phyloP scores from a whole-genome alignment of 2,113 vertebrate genomes.

The Phrynocephalus versicolor region DNA sequence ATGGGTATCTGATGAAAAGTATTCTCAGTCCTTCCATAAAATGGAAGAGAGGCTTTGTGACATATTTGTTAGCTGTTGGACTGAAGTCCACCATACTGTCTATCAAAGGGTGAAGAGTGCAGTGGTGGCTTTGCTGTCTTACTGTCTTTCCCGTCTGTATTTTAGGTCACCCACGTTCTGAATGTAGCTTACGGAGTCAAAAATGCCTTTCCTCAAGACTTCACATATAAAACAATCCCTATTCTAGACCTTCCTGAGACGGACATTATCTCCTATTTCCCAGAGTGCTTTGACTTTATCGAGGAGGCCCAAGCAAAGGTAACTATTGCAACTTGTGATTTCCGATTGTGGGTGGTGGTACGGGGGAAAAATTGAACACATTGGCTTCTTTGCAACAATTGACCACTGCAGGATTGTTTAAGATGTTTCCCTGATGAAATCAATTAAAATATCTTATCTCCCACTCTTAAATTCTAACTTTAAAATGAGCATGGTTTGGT shows the following conservation, averaged over 20 bases:
- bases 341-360: not conserved
- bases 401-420: not conserved
- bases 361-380: no score
- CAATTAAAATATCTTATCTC: not conserved
- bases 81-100: not conserved
- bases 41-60: conserved; percentile 5
- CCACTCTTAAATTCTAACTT: not conserved
- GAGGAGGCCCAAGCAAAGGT: conserved; percentile 86
- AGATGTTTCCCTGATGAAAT: not conserved
- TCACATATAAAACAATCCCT: conserved; percentile 79
- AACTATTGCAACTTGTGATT: conserved; percentile 40
- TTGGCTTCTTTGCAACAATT: not conserved
- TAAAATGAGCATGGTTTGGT: not conserved
- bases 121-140: conserved; percentile 12
- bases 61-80: conserved; percentile 5
- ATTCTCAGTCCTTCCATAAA: not conserved
- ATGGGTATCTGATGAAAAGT: not conserved
- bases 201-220: conserved; percentile 85
- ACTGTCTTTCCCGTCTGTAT: conserved; percentile 21
- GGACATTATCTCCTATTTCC: conserved; percentile 84
- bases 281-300: conserved; percentile 93
- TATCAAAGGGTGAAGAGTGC: not conserved
- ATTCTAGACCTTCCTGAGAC: conserved; percentile 94
- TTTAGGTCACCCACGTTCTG: conserved; percentile 92
- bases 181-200: conserved; percentile 94